phyloP scores from a whole-genome alignment of 2,113 vertebrate species.

The Xenopus borealis region DNA sequence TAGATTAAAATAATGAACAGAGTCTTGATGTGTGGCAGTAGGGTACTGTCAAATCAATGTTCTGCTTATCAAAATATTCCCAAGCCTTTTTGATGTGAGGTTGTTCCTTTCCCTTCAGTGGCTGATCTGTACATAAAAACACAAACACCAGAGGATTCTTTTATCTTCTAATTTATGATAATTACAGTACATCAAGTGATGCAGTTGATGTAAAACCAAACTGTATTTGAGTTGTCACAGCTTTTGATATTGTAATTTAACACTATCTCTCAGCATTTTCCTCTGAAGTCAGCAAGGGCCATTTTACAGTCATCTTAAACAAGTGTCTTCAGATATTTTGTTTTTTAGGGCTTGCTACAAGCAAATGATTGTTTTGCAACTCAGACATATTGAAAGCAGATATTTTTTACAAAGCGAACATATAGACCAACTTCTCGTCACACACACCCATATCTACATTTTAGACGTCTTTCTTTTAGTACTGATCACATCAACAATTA shows the following conservation, averaged over 20 bases:
- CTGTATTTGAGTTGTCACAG: conserved; percentile 43
- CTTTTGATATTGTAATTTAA: conserved; percentile 55
- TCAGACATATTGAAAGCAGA: not conserved
- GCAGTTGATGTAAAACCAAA: conserved; percentile 46
- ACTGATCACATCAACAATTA: too few species aligned
- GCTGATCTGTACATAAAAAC: conserved; percentile 41
- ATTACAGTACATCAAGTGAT: conserved; percentile 52
- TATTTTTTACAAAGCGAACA: conserved; percentile 4
- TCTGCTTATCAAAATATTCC: conserved; percentile 25
- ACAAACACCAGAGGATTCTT: conserved; percentile 47
- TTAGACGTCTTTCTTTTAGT: too few species aligned
- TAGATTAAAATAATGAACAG: not conserved
- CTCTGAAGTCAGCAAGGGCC: conserved; percentile 41
- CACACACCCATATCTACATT: too few species aligned
- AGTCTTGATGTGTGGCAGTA: not conserved
- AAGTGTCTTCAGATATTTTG: conserved; percentile 25
- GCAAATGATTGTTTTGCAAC: not conserved
- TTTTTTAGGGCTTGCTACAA: not conserved
- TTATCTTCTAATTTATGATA: conserved; percentile 51
- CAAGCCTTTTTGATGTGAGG: conserved; percentile 24
- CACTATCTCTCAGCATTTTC: conserved; percentile 46
- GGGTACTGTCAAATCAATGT: conserved; percentile 23
- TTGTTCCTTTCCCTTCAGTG: conserved; percentile 4
- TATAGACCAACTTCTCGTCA: too few species aligned
- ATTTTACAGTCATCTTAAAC: not conserved